These are phyloP conservation scores for Cabera pusaria DNA, from an alignment of 2,888 invertebrate species.

Conservation along the genomic window DNA sequence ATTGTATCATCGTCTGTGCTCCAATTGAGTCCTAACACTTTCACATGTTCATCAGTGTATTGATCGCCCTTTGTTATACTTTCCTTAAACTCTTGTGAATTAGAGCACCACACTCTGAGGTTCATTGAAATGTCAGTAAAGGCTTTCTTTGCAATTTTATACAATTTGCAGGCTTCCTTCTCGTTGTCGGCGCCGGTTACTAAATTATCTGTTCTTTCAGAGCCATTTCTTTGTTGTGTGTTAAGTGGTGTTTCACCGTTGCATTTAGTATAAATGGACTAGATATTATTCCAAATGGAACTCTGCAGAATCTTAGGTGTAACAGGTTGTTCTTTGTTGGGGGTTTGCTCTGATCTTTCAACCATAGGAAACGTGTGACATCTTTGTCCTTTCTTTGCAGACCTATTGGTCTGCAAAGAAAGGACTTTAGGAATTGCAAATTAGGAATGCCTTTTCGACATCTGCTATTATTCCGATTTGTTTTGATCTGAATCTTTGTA, in stretches of 20 bases:
- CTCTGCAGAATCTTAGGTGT: constrained; percentile 18
- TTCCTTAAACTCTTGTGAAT: background rate
- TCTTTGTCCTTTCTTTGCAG: constrained; percentile 28
- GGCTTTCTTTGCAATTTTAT: background rate
- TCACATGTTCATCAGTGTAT: background rate
- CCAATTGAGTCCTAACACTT: constrained; percentile 1
- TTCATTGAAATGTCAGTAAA: constrained; percentile 4
- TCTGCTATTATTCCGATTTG: constrained; percentile 31
- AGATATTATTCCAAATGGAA: constrained; percentile 11
- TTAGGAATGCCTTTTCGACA: constrained; percentile 37
- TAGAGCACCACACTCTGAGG: constrained; percentile 3
- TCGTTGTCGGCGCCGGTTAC: background rate
- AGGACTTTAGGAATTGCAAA: too few relatives aligned
- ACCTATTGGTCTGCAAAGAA: too few relatives aligned
- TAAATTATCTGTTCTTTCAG: constrained; percentile 1
- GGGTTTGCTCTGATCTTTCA: constrained; percentile 15
- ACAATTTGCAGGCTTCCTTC: background rate
- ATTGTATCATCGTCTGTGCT: background rate
- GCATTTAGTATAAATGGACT: constrained; percentile 16
- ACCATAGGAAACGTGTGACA: constrained; percentile 34
- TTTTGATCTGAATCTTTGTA: constrained; percentile 30
- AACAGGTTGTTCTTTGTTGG: constrained; percentile 14
- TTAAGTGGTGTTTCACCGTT: constrained; percentile 7
- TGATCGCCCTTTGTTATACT: background rate
- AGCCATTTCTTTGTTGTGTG: too few relatives aligned